Conservation (phyloP, 2,888 invertebrate species). For the Phlogophora meticulosa region DNA sequence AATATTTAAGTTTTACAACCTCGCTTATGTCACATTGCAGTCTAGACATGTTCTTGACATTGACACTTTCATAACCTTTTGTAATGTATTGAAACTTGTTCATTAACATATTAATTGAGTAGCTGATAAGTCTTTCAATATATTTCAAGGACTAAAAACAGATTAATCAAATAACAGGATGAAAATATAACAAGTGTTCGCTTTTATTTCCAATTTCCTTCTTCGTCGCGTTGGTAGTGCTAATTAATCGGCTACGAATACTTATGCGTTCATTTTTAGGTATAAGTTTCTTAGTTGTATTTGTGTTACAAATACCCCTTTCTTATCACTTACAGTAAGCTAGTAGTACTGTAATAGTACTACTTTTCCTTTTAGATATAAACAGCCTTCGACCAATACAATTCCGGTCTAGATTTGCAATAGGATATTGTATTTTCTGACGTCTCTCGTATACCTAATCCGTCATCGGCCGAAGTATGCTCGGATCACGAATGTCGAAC, state of each 20-base stretch:
- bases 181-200: slow-evolving; percentile 9
- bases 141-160: background rate
- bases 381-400: slow-evolving; percentile 18
- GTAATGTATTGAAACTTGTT: slow-evolving; percentile 11
- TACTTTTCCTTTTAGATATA: slow-evolving; percentile 11
- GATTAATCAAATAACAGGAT: background rate
- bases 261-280: background rate
- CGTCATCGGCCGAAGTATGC: no score
- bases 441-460: background rate
- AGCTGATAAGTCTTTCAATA: background rate
- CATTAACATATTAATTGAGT: slow-evolving; percentile 24
- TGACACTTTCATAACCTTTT: slow-evolving; percentile 31
- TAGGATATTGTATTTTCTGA: slow-evolving; percentile 35
- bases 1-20: background rate
- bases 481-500: no score
- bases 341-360: slow-evolving; percentile 1
- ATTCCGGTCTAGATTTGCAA: slow-evolving; percentile 29
- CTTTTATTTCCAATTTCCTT: background rate
- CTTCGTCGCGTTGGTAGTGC: background rate
- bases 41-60: slow-evolving; percentile 36
- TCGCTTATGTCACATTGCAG: slow-evolving; percentile 8
- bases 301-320: background rate
- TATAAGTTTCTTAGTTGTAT: background rate
- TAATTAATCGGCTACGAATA: background rate
- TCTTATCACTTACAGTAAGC: no score